phyloP scores from a whole-genome alignment of 2,797 vertebrate species.

The Aphelocoma californica region DNA sequence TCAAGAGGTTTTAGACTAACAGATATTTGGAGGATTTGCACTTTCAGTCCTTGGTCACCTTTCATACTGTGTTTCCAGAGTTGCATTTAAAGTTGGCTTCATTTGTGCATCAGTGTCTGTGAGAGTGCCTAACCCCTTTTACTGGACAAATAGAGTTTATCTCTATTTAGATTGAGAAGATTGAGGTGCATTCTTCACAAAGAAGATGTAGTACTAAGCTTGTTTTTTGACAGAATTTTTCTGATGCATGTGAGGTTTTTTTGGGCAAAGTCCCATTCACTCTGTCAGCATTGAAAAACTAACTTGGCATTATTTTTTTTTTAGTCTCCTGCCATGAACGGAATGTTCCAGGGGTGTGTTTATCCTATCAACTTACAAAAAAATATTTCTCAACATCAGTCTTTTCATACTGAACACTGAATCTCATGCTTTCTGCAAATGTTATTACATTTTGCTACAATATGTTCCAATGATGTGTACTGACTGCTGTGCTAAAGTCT shows the following conservation, averaged over 20 bases:
- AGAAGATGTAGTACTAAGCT: not conserved
- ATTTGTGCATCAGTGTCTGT: not conserved
- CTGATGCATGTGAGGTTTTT: not conserved
- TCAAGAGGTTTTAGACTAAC: not conserved
- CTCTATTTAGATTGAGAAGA: not conserved
- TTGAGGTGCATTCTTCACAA: not conserved
- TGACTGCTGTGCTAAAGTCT: not conserved
- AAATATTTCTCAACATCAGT: not conserved
- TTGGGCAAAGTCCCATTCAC: not conserved
- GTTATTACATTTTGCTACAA: not conserved
- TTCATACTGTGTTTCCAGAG: not conserved
- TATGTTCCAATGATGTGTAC: not conserved
- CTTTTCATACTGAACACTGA: not conserved
- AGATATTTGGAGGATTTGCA: not conserved
- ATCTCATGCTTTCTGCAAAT: not conserved
- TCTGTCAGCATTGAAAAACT: not conserved
- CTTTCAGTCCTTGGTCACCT: not conserved
- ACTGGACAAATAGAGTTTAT: not conserved
- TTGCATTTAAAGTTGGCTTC: not conserved
- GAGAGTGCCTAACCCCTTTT: not conserved
- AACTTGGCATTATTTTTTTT: not conserved
- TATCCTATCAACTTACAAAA: not conserved
- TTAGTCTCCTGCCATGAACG: not conserved
- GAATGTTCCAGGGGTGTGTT: constrained; percentile 15
- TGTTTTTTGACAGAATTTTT: not conserved